phyloP scores from a whole-genome alignment of 2,888 invertebrate genomes.

The Hermodice carunculata region DNA sequence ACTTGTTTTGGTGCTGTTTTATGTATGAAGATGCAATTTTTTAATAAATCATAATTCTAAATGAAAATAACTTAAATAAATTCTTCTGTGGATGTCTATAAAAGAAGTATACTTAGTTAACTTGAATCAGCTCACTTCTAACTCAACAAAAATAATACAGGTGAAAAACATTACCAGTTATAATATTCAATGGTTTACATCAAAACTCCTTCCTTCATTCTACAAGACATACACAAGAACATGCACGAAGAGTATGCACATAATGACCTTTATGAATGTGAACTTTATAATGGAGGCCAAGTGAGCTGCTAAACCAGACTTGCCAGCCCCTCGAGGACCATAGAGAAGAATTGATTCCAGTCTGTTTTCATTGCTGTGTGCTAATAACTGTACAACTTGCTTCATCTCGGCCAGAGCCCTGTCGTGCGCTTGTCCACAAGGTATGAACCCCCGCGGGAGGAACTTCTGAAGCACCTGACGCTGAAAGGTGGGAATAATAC shows the following conservation, averaged over 20 bases:
- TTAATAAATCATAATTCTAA: background rate
- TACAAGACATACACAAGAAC: too few species aligned
- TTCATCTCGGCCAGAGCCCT: background rate
- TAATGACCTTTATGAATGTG: conserved; percentile 10
- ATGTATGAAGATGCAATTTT: background rate
- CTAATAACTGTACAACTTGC: background rate
- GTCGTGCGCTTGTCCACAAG: background rate
- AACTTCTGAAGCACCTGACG: background rate
- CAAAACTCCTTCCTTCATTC: too few species aligned
- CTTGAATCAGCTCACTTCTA: too few species aligned
- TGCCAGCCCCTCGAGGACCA: conserved; percentile 12
- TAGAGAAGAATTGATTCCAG: conserved; percentile 7
- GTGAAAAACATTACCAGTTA: too few species aligned
- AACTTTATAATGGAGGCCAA: conserved; percentile 5
- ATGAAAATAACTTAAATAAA: background rate
- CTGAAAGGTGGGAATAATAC: too few species aligned
- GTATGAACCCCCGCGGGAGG: conserved; percentile 12
- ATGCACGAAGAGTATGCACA: background rate
- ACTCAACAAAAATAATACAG: too few species aligned
- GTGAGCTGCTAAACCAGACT: conserved; percentile 21
- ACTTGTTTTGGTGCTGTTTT: background rate
- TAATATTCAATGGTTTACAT: too few species aligned
- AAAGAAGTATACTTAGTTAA: too few species aligned
- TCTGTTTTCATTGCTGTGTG: background rate
- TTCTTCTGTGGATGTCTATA: background rate